A percentile compares a stretch with the other conserved stretches of the same genome.
Evolutionary conservation across 2,888 invertebrate species (phyloP).

Genomic region (Cryptus armator): DNA sequence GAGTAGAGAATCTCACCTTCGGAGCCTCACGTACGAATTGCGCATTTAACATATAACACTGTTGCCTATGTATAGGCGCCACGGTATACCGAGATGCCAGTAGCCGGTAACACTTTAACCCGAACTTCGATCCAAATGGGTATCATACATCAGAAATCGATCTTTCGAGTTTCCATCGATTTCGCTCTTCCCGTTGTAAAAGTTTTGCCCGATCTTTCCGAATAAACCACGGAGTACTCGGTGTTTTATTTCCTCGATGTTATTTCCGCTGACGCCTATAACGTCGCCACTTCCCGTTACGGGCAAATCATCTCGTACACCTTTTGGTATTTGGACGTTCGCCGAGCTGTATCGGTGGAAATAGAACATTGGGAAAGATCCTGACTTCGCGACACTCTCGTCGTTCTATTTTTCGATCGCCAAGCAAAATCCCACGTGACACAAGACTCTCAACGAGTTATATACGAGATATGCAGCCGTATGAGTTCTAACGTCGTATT

Average conservation of each 20-base stretch:
- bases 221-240: background rate
- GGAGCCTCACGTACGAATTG: slow-evolving; percentile 38
- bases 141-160: slow-evolving; percentile 61
- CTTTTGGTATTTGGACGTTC: background rate
- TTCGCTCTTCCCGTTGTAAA: slow-evolving; percentile 59
- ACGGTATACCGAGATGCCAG: slow-evolving; percentile 30
- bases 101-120: slow-evolving; percentile 51
- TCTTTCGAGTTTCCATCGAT: slow-evolving; percentile 42
- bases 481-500: background rate
- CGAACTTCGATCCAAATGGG: slow-evolving; percentile 58
- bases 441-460: slow-evolving; percentile 2
- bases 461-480: background rate
- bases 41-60: slow-evolving; percentile 11
- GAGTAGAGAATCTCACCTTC: slow-evolving; percentile 24
- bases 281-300: background rate
- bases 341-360: background rate
- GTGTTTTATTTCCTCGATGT: slow-evolving; percentile 18
- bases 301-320: slow-evolving; percentile 4
- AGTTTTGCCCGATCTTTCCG: slow-evolving; percentile 32
- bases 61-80: background rate
- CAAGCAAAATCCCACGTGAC: slow-evolving; percentile 22
- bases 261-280: slow-evolving; percentile 5
- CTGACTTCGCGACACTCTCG: background rate
- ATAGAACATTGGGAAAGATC: background rate
- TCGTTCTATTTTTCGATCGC: slow-evolving; percentile 19